A percentile compares a stretch with the other conserved stretches of the same genome.
Conservation (phyloP, 2,888 invertebrate genomes). For the Brassicogethes aeneus region DNA sequence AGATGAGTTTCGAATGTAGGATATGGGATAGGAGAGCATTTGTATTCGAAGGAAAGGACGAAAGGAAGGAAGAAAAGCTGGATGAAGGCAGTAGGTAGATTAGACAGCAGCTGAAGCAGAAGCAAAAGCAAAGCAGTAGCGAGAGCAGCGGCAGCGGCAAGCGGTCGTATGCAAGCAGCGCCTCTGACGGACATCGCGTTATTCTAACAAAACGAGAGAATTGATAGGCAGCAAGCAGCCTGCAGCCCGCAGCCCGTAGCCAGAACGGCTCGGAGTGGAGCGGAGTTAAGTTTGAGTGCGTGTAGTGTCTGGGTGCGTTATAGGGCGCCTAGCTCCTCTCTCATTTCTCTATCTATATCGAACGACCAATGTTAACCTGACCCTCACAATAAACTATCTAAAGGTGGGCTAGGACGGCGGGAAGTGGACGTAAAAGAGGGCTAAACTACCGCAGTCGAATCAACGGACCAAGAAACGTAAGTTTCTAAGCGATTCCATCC, state of each 20-base stretch:
- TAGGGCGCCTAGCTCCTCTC: conserved; percentile 34
- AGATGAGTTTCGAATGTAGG: not conserved
- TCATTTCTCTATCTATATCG: conserved; percentile 26
- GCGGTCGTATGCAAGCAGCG: conserved; percentile 15
- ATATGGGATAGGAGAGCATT: no score
- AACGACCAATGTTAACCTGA: conserved; percentile 41
- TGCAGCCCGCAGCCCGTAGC: conserved; percentile 32
- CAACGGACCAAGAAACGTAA: conserved; percentile 37
- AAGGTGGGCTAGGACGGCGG: conserved; percentile 33
- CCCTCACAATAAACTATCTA: conserved; percentile 37
- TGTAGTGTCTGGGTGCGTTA: conserved; percentile 40
- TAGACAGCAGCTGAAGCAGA: not conserved
- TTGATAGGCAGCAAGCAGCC: not conserved
- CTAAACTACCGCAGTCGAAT: no score
- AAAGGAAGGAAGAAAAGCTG: no score
- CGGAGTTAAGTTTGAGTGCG: conserved; percentile 36
- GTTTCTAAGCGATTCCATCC: conserved; percentile 21
- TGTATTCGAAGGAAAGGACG: no score
- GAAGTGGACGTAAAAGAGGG: conserved; percentile 17
- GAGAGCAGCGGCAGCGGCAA: not conserved
- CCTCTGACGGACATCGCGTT: conserved; percentile 18
- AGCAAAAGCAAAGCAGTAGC: not conserved
- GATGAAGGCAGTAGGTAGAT: no score
- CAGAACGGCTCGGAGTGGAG: conserved; percentile 31
- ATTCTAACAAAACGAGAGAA: not conserved